phyloP scores from a whole-genome alignment of 30 jellyfish, hydroid and myxozoan genomes.

The Morbakka virulenta region DNA sequence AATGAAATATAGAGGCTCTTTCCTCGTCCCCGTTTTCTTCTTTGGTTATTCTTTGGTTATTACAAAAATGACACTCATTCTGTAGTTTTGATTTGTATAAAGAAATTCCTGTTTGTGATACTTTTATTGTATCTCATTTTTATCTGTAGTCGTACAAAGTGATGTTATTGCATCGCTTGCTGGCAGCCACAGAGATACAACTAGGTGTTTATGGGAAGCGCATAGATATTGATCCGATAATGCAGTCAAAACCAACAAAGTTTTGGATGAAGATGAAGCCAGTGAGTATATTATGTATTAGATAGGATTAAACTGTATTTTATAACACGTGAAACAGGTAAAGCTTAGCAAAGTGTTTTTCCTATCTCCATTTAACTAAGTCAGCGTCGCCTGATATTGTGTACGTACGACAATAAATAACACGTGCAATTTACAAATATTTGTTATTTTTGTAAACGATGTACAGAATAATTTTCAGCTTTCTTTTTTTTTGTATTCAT shows the following conservation, averaged over 20 bases:
- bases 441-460: too few species aligned
- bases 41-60: too few species aligned
- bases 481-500: too few species aligned
- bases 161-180: slow-evolving; percentile 69
- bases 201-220: slow-evolving; percentile 86
- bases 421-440: too few species aligned
- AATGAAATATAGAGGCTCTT: too few species aligned
- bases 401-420: too few species aligned
- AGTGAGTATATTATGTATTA: slow-evolving; percentile 52
- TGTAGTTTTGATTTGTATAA: neutral
- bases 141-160: slow-evolving; percentile 77
- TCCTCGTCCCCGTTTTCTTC: too few species aligned
- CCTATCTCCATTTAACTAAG: neutral
- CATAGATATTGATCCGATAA: slow-evolving; percentile 88
- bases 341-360: too few species aligned
- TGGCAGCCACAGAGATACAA: slow-evolving; percentile 81
- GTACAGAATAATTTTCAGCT: too few species aligned
- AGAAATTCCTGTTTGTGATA: neutral
- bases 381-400: neutral
- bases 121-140: too few species aligned
- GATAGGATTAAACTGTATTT: neutral
- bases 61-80: too few species aligned
- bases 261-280: slow-evolving; percentile 89
- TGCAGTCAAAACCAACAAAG: slow-evolving; percentile 82
- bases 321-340: neutral